phyloP scores from a whole-genome alignment of 2,113 vertebrate species.

The Collichthys lucidus region DNA sequence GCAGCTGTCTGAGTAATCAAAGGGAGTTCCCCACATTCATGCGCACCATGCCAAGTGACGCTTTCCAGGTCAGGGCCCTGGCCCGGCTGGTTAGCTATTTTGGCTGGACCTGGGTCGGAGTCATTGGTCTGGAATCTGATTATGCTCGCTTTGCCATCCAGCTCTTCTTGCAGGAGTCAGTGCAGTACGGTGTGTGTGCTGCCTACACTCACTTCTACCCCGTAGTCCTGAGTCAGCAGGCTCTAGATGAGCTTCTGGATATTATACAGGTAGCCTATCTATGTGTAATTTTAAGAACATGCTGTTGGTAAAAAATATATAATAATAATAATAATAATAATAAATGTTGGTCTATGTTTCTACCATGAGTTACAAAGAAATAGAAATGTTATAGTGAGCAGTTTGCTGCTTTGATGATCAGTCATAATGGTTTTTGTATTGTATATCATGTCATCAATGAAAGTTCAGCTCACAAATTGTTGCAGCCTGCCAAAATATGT shows the following conservation, averaged over 20 bases:
- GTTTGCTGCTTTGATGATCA: background rate
- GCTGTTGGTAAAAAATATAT: no score
- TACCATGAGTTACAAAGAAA: no score
- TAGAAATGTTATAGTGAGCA: no score
- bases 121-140: conserved; percentile 80
- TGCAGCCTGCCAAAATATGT: no score
- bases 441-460: background rate
- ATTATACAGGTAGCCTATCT: conserved; percentile 59
- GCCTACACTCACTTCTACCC: conserved; percentile 80
- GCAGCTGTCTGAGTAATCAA: conserved; percentile 81
- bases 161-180: conserved; percentile 80
- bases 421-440: background rate
- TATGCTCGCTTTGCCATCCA: conserved; percentile 82
- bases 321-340: no score
- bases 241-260: conserved; percentile 66
- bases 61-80: conserved; percentile 82
- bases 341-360: no score
- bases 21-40: conserved; percentile 82
- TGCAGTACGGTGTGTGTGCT: conserved; percentile 72
- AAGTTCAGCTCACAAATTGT: no score
- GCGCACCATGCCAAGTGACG: conserved; percentile 84
- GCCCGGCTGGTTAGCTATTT: conserved; percentile 78
- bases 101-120: conserved; percentile 84
- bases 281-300: background rate
- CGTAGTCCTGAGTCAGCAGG: conserved; percentile 52